Conservation (phyloP, 2,113 vertebrate genomes). For the Clarias batrachus region DNA sequence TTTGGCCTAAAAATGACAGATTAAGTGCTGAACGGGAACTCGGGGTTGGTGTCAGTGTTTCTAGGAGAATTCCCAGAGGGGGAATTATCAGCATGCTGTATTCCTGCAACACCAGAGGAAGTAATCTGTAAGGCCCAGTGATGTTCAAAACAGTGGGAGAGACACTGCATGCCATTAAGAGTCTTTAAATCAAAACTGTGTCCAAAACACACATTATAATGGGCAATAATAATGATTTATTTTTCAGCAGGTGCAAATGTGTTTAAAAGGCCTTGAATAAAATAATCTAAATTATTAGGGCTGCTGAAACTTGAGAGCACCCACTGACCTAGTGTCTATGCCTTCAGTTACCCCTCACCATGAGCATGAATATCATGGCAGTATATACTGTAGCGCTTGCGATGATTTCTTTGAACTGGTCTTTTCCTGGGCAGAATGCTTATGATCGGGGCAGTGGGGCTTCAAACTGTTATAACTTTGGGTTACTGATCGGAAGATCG, state of each 20-base stretch:
- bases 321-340: background rate
- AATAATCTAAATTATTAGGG: background rate
- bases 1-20: slow-evolving; percentile 38
- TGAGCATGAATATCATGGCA: too few relatives aligned
- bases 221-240: background rate
- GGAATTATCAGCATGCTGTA: slow-evolving; percentile 16
- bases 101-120: background rate
- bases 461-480: too few relatives aligned
- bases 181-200: background rate
- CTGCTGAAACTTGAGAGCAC: background rate
- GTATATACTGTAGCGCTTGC: too few relatives aligned
- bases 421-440: too few relatives aligned
- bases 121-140: slow-evolving; percentile 10
- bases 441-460: too few relatives aligned
- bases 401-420: too few relatives aligned
- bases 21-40: slow-evolving; percentile 5
- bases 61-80: slow-evolving; percentile 8
- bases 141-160: background rate
- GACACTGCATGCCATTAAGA: background rate
- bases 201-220: background rate
- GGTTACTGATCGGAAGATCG: too few relatives aligned
- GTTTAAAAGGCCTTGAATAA: background rate
- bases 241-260: background rate
- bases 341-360: too few relatives aligned
- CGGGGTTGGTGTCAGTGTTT: background rate